phyloP scores from a whole-genome alignment of 2,113 vertebrate genomes.

The Megaceryle maxima region DNA sequence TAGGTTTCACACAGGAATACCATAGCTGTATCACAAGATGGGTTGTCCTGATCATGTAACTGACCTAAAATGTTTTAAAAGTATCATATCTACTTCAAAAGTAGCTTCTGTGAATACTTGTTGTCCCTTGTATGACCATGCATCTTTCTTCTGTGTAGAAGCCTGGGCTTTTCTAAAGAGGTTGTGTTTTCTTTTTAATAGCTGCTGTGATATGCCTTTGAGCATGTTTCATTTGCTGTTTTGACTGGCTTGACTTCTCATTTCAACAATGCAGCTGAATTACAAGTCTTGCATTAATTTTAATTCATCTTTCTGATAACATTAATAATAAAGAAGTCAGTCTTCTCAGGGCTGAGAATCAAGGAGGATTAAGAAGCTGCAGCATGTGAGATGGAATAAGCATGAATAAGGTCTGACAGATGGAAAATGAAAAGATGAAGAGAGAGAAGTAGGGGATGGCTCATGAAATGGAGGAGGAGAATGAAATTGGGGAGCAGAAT shows the following conservation, averaged over 20 bases:
- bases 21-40: background rate
- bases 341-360: background rate
- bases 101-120: background rate
- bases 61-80: background rate
- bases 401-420: background rate
- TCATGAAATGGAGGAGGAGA: background rate
- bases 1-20: background rate
- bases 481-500: background rate
- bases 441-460: background rate
- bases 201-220: slow-evolving; percentile 24
- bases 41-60: background rate
- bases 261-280: slow-evolving; percentile 24
- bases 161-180: background rate
- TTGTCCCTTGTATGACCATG: background rate
- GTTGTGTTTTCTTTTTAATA: slow-evolving; percentile 31
- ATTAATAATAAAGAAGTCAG: slow-evolving; percentile 15
- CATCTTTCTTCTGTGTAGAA: background rate
- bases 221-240: slow-evolving; percentile 49
- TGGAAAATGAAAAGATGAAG: background rate
- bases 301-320: slow-evolving; percentile 37
- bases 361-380: slow-evolving; percentile 25
- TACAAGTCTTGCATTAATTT: slow-evolving; percentile 47
- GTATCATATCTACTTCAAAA: background rate
- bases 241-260: slow-evolving; percentile 47
- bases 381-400: background rate